A percentile compares a stretch with the other conserved stretches of the same genome.
Conservation (phyloP, 2,113 vertebrate genomes). For the Notarius lentiginosus region DNA sequence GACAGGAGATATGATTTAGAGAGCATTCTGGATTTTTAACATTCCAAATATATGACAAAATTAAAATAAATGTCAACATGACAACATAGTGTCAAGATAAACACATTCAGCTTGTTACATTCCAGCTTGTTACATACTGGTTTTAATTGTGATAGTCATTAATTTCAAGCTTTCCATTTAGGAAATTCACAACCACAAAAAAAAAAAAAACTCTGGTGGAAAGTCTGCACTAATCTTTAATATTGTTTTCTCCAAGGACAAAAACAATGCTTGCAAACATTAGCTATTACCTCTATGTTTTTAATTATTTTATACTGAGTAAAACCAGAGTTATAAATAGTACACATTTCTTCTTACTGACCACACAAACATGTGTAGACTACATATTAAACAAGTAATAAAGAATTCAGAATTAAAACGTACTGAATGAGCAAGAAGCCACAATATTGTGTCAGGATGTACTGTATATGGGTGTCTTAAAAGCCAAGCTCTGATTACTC, state of each 20-base stretch:
- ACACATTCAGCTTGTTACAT: not conserved
- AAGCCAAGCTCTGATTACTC: not conserved
- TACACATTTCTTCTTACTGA: not conserved
- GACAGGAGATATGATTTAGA: not conserved
- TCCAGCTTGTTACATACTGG: not conserved
- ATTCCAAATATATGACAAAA: constrained; percentile 9
- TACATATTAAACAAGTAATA: not conserved
- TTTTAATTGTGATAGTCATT: constrained; percentile 2
- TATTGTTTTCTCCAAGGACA: not conserved
- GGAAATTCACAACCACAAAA: not conserved
- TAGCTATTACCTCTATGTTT: not conserved
- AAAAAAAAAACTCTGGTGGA: not conserved
- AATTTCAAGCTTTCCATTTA: not conserved
- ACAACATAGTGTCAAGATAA: constrained; percentile 1
- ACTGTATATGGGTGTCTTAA: not conserved
- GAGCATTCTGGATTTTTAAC: constrained; percentile 3
- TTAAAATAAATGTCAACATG: not conserved
- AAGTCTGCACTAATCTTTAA: not conserved
- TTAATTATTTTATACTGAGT: not conserved
- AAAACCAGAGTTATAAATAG: not conserved
- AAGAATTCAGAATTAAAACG: not conserved
- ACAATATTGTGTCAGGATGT: not conserved
- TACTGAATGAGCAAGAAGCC: not conserved
- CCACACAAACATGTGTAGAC: not conserved
- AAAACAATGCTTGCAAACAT: too few species aligned